phyloP scores from a whole-genome alignment of 2,113 vertebrate species.

The Nyctibius bracteatus region DNA sequence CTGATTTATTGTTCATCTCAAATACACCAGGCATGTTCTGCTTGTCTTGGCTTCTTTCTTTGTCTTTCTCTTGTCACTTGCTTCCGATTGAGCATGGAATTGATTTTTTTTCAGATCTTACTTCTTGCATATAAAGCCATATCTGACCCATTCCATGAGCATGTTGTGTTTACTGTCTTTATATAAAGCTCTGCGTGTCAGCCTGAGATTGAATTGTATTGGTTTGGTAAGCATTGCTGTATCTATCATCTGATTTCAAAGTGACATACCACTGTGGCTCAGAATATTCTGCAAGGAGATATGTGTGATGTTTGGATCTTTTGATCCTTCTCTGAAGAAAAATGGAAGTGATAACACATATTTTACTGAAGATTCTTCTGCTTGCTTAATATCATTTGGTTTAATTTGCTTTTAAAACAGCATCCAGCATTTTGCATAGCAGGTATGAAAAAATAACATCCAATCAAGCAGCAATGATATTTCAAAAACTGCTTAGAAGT shows the following conservation, averaged over 20 bases:
- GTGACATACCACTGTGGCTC: not conserved
- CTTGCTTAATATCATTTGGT: not conserved
- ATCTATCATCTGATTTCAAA: slow-evolving; percentile 30
- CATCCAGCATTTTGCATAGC: not conserved
- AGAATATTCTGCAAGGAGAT: not conserved
- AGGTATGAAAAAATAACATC: not conserved
- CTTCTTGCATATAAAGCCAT: not conserved
- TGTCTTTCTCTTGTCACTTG: not conserved
- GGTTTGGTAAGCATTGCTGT: not conserved
- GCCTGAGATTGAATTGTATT: not conserved
- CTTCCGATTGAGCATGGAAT: slow-evolving; percentile 13
- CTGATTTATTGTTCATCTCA: not conserved
- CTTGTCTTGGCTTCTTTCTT: not conserved
- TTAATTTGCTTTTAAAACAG: slow-evolving; percentile 1
- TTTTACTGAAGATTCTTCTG: not conserved
- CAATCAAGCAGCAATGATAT: not conserved
- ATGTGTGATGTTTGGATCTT: not conserved
- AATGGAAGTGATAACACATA: not conserved
- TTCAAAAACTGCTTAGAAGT: not conserved
- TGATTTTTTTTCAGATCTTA: not conserved
- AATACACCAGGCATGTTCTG: not conserved
- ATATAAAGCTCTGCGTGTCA: not conserved
- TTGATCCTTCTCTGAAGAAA: not conserved
- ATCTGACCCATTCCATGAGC: not conserved
- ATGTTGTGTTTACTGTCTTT: not conserved